phyloP scores from a whole-genome alignment of 2,797 vertebrate species.

The Molossus alvarezi region DNA sequence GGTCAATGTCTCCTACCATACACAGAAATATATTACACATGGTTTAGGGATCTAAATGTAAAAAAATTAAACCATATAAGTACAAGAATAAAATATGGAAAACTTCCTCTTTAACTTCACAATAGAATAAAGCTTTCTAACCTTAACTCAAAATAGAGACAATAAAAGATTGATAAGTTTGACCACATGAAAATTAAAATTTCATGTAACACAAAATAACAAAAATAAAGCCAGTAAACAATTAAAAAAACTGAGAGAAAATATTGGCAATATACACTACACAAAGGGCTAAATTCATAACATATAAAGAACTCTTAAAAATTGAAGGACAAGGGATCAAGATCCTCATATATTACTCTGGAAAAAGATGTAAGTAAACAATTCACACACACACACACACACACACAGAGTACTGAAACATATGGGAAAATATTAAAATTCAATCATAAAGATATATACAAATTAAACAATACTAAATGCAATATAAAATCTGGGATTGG shows the following conservation, averaged over 20 bases:
- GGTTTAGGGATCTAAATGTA: not conserved
- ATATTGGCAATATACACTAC: not conserved
- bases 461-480: not conserved
- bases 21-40: not conserved
- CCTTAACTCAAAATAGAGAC: not conserved
- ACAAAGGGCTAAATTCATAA: not conserved
- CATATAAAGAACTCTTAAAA: not conserved
- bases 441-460: not conserved
- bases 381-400: not conserved
- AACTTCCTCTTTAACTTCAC: constrained; percentile 23
- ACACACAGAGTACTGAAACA: not conserved
- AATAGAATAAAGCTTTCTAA: not conserved
- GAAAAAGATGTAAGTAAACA: not conserved
- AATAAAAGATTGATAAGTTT: not conserved
- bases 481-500: not conserved
- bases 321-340: not conserved
- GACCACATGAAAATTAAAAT: constrained; percentile 1
- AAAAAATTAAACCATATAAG: not conserved
- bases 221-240: not conserved
- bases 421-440: constrained; percentile 21
- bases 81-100: not conserved
- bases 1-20: no score
- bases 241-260: not conserved
- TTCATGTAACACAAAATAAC: not conserved
- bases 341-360: not conserved